phyloP scores from a whole-genome alignment of 2,797 vertebrate genomes.

The Heterohyrax brucei region DNA sequence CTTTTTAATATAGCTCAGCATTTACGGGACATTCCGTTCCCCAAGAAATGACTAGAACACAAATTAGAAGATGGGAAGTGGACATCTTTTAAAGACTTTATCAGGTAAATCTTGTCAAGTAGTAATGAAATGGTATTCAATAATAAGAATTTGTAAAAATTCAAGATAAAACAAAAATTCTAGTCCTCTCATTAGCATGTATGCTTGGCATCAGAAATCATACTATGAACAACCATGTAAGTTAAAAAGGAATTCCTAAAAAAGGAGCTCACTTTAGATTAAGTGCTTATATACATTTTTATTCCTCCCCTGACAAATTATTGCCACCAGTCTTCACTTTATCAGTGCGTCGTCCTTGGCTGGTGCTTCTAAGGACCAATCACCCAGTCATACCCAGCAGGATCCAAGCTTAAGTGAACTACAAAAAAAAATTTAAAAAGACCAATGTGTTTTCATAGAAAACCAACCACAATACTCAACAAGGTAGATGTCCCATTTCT shows the following conservation, averaged over 20 bases:
- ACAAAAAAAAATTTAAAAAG: conserved; percentile 2
- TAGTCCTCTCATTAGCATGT: not conserved
- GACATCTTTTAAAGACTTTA: conserved; percentile 57
- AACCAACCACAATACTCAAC: not conserved
- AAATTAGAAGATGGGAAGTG: conserved; percentile 31
- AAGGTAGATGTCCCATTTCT: not conserved
- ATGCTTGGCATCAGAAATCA: conserved; percentile 37
- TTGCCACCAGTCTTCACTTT: conserved; percentile 18
- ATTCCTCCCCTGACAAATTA: conserved; percentile 2
- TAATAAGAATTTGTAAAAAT: conserved; percentile 50
- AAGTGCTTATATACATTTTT: conserved; percentile 33
- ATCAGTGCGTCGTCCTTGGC: not conserved
- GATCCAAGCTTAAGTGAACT: conserved; percentile 10
- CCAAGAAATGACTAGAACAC: conserved; percentile 70
- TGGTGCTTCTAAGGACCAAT: conserved; percentile 44
- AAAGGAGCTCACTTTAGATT: conserved; percentile 41
- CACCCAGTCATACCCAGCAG: not conserved
- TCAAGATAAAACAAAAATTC: conserved; percentile 7
- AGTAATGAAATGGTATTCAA: conserved; percentile 17
- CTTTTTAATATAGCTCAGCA: conserved; percentile 61
- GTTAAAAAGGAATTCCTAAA: conserved; percentile 1
- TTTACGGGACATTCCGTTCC: conserved; percentile 65
- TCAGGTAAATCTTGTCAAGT: conserved; percentile 47
- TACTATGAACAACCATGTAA: not conserved
- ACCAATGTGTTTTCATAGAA: conserved; percentile 31